Percentiles rank a stretch among this genome's conserved stretches.
Conservation (phyloP, 2,797 vertebrate species). For the Tapera naevia region DNA sequence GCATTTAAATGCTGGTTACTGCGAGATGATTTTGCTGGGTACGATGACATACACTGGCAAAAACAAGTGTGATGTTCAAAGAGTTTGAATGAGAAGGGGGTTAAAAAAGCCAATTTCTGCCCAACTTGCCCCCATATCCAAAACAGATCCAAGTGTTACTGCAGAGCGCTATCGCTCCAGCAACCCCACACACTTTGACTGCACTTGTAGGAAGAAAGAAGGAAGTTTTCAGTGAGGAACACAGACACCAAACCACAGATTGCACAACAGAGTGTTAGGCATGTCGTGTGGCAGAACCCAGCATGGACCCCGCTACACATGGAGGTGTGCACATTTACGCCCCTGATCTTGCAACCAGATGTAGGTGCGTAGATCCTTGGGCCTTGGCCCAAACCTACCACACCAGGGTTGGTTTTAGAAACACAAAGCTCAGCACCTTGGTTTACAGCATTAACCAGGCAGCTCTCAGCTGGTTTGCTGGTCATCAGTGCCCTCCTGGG, state of each 20-base stretch:
- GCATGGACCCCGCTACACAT: neutral
- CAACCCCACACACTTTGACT: slow-evolving; percentile 57
- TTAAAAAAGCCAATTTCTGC: slow-evolving; percentile 6
- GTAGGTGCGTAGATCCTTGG: neutral
- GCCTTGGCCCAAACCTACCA: neutral
- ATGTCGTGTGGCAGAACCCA: slow-evolving; percentile 25
- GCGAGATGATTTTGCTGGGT: slow-evolving; percentile 69
- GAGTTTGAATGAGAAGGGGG: slow-evolving; percentile 39
- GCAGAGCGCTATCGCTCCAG: neutral
- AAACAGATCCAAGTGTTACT: neutral
- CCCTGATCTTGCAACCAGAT: neutral
- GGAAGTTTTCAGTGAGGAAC: slow-evolving; percentile 68
- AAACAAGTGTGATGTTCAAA: slow-evolving; percentile 69
- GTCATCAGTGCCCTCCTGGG: neutral
- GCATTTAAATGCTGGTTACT: slow-evolving; percentile 79
- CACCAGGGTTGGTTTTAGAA: rapidly evolving
- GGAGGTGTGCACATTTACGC: neutral
- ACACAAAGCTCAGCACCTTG: neutral
- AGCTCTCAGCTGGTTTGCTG: neutral
- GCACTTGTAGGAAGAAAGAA: slow-evolving; percentile 70
- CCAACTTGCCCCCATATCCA: neutral
- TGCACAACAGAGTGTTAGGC: slow-evolving; percentile 67
- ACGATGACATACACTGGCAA: slow-evolving; percentile 65
- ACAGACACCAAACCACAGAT: slow-evolving; percentile 69
- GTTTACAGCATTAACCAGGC: neutral